Evolutionary conservation across 1,140 invertebrate species (phyloP).

Genomic region (Coenobita brevimanus): DNA sequence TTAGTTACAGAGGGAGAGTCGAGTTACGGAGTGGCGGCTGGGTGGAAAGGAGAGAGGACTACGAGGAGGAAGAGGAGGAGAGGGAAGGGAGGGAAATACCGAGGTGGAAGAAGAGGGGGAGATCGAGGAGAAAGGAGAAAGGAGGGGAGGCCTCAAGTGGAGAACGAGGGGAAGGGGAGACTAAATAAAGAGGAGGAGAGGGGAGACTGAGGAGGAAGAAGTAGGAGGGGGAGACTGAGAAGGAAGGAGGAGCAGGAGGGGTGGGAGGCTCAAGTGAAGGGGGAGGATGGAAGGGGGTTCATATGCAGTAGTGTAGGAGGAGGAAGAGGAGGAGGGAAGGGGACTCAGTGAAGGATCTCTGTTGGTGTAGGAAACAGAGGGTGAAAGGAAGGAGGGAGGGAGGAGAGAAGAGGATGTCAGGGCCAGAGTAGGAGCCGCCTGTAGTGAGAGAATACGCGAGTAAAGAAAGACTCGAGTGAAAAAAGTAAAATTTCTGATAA

Average conservation of each 20-base stretch:
- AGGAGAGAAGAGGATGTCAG: too few species aligned
- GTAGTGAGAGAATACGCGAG: too few species aligned
- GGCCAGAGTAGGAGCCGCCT: neutral
- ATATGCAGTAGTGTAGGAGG: too few species aligned
- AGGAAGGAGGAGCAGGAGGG: too few species aligned
- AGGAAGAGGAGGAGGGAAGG: neutral
- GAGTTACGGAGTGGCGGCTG: constrained; percentile 20
- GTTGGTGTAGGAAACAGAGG: constrained; percentile 9
- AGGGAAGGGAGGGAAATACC: neutral
- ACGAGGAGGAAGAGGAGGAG: neutral
- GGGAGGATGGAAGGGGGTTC: neutral
- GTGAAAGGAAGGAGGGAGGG: neutral
- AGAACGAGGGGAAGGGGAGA: too few species aligned
- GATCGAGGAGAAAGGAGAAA: constrained; percentile 1
- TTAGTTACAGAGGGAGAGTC: constrained; percentile 48
- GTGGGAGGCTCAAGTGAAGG: neutral
- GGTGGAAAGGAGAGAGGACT: neutral
- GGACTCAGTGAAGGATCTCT: constrained; percentile 18
- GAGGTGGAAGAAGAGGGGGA: neutral
- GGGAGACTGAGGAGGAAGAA: too few species aligned
- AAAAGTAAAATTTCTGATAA: too few species aligned
- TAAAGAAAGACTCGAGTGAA: too few species aligned
- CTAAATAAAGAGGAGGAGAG: neutral
- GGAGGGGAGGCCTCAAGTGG: neutral
- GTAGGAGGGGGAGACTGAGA: too few species aligned